Evolutionary conservation across 2,113 vertebrate species (phyloP), one percentile per base, ranked within the genome.

Genomic region (Silurus glanis): DNA sequence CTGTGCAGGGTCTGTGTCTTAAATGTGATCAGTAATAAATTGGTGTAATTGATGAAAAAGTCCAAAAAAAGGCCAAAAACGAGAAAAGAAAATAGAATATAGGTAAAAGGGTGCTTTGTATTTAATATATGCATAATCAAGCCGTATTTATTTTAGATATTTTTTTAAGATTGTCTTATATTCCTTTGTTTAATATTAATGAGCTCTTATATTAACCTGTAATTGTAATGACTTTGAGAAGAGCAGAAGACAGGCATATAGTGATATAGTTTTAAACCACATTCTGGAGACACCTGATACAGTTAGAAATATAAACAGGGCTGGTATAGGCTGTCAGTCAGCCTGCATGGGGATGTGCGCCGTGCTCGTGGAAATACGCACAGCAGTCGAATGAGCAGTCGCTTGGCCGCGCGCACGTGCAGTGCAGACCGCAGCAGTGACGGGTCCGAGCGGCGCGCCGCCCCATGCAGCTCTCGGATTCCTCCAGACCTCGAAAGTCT

Each of bases 41-140:
- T 87, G 93, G 92, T 93, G 94, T 93, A 96, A 97, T 96, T 96
- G 96, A 96, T 96, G 95, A 92, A 87, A 6, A 62, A 56, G 37
- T 2, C 37, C 1, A 37, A 51, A 82, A 25, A 25, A 56, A n/a
- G 23, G 64, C 37, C 37, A 37, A 37, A 37, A 37, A 37, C 2
- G 37, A 76, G 3, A n/a, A 23, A 49, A 25, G 37, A 56, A 37
- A 37, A 37, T 37, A 37, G 16, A 16, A 37, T 37, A 37, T 37
- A 37, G 37, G 23, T 5, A 5, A 3, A 12, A 10, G 23, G 49
- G 10, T 75, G 8, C 16, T 49, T 74, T 49, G 9, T 21, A 25
- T 12, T 16, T 6, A 25, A 55, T 76, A 12, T 55, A 53, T 25
- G 19, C 49, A n/a, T 76, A 55, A 55, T 76, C 55, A 76, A 53